These are phyloP conservation scores for Myotis daubentonii DNA, from an alignment of 2,797 vertebrate species.

Conservation along the genomic window DNA sequence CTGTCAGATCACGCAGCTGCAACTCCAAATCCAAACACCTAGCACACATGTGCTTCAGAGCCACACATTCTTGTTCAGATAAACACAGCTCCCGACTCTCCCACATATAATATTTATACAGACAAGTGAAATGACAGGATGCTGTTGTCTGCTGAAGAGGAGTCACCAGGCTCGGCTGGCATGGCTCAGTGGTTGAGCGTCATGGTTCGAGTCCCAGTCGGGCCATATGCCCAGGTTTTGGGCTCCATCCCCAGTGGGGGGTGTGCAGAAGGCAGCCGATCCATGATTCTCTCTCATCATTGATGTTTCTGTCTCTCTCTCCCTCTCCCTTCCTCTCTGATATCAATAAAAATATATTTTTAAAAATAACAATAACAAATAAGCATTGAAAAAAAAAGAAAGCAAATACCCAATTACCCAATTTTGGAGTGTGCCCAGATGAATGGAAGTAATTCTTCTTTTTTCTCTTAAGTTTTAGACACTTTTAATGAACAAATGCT, in stretches of 20 bases:
- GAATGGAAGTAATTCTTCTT: not conserved
- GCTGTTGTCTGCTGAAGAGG: not conserved
- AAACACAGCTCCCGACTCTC: not conserved
- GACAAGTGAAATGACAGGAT: not conserved
- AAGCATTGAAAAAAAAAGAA: not conserved
- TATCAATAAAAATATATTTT: no score
- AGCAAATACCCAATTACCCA: not conserved
- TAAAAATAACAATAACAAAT: no score
- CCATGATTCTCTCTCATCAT: not conserved
- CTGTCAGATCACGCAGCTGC: constrained; percentile 62
- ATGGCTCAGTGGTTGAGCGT: not conserved
- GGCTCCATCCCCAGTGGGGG: not conserved
- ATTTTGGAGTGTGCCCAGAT: not conserved
- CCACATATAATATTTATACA: not conserved
- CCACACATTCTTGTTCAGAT: not conserved
- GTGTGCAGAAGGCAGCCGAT: not conserved
- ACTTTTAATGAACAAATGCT: constrained; percentile 2
- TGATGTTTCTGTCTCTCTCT: not conserved
- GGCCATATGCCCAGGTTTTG: not conserved
- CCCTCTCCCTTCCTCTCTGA: no score
- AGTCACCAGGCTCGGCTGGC: not conserved
- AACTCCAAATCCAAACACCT: constrained; percentile 44
- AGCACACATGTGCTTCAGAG: not conserved
- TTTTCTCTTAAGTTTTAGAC: not conserved
- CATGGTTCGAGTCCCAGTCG: not conserved